Base-by-base conservation (phyloP, 1,140 invertebrate species). In the Achatina immaculata region DNA sequence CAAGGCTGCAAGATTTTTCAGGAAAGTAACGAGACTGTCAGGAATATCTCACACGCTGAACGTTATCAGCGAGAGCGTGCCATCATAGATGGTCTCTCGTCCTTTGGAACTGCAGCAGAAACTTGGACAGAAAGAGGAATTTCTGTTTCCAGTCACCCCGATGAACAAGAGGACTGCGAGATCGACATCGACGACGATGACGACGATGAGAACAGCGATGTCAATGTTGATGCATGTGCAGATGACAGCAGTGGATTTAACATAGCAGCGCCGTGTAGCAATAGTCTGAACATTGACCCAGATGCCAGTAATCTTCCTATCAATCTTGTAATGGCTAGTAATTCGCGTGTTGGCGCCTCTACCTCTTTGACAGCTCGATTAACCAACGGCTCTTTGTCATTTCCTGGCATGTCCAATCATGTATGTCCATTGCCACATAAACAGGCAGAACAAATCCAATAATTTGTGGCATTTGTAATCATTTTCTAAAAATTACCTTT, bases 171-270 rank as follows among this genome's bases (percentile, higher is more conserved):
- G 31, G 79, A 83, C 69, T 68, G 34, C 38, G 83, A 85, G 16
- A 42, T 82, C 2, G 83, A 82, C 55, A 66, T 55, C 24, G 81
- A 82, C 21, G 78, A 82, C 31, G 78, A 81, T 0, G 72, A 79
- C 55, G 78, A 68, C 11, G 69, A 75, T 28, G 48, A 79, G 0
- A 51, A 62, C 65, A 28, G 31, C 34, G 40, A 62, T 0, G 16
- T 58, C 21, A 43, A 21, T 19, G 58, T 51, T 0, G 75, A 78
- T 6, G 55, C 21, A 58, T 31, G 28, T 9, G 31, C 11, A 9
- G 31, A 58, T 48, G 36, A 65, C 51, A 51, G n/a, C 31, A 19
- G 38, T 6, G 36, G 21, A 1, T 21, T 77, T n/a, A n/a, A 65
- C 42, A 40, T 34, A 1, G 43, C 48, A 34, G 72, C 31, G 6